Conservation (phyloP, 2,113 vertebrate genomes). For the Cathartes aura region DNA sequence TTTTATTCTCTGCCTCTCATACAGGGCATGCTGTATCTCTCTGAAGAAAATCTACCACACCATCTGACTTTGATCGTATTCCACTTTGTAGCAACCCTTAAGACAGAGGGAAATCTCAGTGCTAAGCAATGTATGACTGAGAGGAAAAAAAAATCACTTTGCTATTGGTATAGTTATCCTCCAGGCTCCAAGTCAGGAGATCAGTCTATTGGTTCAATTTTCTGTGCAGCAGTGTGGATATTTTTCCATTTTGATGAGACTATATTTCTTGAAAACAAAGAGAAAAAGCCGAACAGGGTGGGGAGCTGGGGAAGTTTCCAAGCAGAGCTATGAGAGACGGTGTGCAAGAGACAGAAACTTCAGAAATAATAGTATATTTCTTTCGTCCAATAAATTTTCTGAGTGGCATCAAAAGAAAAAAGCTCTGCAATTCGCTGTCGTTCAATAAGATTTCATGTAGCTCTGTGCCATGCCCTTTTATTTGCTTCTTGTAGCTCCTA, state of each 20-base stretch:
- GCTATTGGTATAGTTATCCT: background rate
- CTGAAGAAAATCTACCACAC: background rate
- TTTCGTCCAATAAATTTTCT: background rate
- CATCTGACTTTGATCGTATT: background rate
- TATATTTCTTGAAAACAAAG: constrained; percentile 2
- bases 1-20: background rate
- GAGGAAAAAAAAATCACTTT: background rate
- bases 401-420: background rate
- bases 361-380: background rate
- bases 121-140: background rate
- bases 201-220: background rate
- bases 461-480: background rate
- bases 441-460: fast-evolving
- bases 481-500: background rate
- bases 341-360: background rate
- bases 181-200: background rate
- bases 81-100: background rate
- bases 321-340: background rate
- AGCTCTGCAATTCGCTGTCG: background rate
- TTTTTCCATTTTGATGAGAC: background rate
- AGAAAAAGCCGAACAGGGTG: background rate
- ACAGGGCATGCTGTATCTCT: background rate
- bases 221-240: background rate
- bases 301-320: background rate
- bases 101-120: background rate